Conservation (phyloP, 1,140 invertebrate species). For the Leptinotarsa texana region DNA sequence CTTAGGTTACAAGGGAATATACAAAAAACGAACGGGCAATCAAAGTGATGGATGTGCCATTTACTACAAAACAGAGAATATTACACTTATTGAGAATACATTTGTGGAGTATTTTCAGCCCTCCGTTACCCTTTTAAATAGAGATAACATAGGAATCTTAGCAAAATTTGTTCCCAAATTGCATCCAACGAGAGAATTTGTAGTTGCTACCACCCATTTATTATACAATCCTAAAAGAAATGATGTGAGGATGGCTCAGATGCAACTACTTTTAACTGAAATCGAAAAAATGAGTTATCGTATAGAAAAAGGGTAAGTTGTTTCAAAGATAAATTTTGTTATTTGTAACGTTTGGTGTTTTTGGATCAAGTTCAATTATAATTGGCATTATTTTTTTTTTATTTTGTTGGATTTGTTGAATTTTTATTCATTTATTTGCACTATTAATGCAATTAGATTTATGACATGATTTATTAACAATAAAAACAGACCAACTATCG, state of each 20-base stretch:
- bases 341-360: no score
- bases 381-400: no score
- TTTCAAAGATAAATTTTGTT: constrained; percentile 3
- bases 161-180: constrained; percentile 68
- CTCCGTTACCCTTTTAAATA: constrained; percentile 65
- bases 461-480: no score
- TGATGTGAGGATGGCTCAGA: constrained; percentile 87
- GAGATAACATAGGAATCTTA: constrained; percentile 87
- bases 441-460: no score
- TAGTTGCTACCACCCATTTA: constrained; percentile 92
- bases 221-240: constrained; percentile 87
- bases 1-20: constrained; percentile 66
- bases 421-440: no score
- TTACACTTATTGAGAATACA: constrained; percentile 64
- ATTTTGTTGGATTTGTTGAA: no score
- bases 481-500: no score
- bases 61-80: constrained; percentile 70
- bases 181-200: constrained; percentile 60
- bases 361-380: no score
- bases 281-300: constrained; percentile 75
- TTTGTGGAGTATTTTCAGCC: constrained; percentile 66
- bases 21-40: constrained; percentile 73
- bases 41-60: constrained; percentile 81
- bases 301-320: constrained; percentile 32
- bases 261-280: constrained; percentile 78